Evolutionary conservation across 2,113 vertebrate species (phyloP).

Genomic region (Ageneiosus marmoratus): DNA sequence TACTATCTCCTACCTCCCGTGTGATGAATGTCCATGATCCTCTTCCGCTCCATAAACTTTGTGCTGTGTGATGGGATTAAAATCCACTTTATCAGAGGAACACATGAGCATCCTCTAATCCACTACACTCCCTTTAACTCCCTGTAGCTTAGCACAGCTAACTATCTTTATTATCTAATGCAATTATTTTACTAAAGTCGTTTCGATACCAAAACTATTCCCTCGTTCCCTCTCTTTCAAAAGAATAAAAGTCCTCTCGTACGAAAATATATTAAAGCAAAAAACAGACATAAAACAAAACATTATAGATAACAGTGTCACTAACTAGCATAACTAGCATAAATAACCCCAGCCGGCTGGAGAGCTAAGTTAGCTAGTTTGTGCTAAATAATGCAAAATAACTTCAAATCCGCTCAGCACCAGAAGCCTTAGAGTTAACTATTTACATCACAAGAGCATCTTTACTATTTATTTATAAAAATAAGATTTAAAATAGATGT

Average conservation of each 20-base stretch:
- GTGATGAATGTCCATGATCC: constrained; percentile 64
- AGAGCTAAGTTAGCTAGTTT: not conserved
- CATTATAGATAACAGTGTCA: not conserved
- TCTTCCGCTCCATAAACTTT: constrained; percentile 1
- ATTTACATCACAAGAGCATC: not conserved
- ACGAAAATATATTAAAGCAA: not conserved
- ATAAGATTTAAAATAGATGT: not conserved
- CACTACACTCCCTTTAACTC: not conserved
- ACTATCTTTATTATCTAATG: too few relatives aligned
- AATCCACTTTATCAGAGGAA: constrained; percentile 4
- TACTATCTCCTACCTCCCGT: constrained; percentile 71
- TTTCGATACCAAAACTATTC: not conserved
- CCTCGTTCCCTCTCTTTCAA: not conserved
- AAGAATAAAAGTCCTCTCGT: not conserved
- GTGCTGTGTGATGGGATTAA: not conserved
- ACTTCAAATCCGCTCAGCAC: not conserved
- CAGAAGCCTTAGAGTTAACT: not conserved
- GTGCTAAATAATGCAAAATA: not conserved
- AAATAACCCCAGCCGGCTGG: not conserved
- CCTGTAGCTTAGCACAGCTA: not conserved
- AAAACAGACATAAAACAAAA: not conserved
- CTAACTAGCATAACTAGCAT: not conserved
- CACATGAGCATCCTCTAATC: not conserved
- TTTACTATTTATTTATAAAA: not conserved
- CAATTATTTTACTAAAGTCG: not conserved